Evolutionary conservation across 2,797 vertebrate genomes (phyloP), one percentile per base, ranked within the genome.

Genomic region (Orientallactaga sibirica): DNA sequence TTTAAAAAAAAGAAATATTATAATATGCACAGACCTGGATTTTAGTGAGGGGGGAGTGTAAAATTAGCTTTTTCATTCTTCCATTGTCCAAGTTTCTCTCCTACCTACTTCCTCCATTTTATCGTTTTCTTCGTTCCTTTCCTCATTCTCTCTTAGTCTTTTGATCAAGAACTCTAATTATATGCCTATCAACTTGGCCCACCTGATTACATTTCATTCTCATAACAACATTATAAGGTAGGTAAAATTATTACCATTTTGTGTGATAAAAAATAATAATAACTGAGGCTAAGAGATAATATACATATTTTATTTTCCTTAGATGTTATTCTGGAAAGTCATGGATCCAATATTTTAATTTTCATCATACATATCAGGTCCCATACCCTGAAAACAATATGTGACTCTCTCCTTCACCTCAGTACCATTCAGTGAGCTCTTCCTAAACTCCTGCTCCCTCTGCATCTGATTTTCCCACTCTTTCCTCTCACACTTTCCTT

Each of bases 41-140:
- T 81, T 41, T 79, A 92, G 41, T 83, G 7, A 29, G 92, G 86
- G 80, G 58, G n/a, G 70, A 79, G 55, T 20, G 55, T 74, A 86
- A 93, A 76, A 88, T 82, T 55, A 83, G 52, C 27, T 93, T 88
- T 84, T 88, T 43, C 0, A 18, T 18, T 1, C 15, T 80, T 61
- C 81, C 66, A 25, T 82, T 48, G 7, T 43, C 22, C 7, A 6
- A 58, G 3, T 15, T 7, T 18, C 19, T 58, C 25, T 48, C 27
- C 43, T 61, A 27, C 33, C 8, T 3, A 11, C 4, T 22, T 74
- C 15, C 19, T 77, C 29, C 15, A 7, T 20, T 67, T 29, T 68
- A 33, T 8, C 58, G 29, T n/a, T 86, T 64, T 61, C 4, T 52
- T 83, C 15, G 1, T 7, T 29, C 20, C 83, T 68, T 10, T 41